Percentiles rank a stretch among this genome's conserved stretches.
Evolutionary conservation across 2,888 invertebrate species (phyloP).

Genomic region (Dynastes maya): DNA sequence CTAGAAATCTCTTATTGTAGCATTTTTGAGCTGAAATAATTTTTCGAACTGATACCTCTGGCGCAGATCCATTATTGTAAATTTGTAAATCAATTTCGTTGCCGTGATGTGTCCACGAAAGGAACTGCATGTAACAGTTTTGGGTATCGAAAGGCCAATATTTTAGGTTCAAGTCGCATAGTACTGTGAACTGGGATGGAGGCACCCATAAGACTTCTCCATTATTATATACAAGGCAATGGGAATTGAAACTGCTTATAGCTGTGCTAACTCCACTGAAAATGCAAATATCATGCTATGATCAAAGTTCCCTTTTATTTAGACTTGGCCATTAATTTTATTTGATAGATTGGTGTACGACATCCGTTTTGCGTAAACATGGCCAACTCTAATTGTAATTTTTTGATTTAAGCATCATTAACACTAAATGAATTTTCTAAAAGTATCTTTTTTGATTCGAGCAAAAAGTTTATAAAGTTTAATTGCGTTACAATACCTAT

Average conservation of each 20-base stretch:
- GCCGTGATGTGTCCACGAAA: conserved; percentile 81
- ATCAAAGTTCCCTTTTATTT: no score
- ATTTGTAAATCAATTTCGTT: conserved; percentile 73
- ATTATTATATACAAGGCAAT: conserved; percentile 71
- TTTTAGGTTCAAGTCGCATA: conserved; percentile 78
- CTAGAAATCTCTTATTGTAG: conserved; percentile 57
- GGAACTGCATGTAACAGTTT: conserved; percentile 78
- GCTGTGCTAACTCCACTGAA: conserved; percentile 75
- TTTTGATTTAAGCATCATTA: no score
- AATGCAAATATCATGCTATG: not conserved
- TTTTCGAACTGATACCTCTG: conserved; percentile 55
- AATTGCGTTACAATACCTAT: conserved; percentile 70
- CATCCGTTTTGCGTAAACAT: no score
- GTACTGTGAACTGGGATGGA: conserved; percentile 78
- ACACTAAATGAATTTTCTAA: no score
- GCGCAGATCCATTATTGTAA: conserved; percentile 58
- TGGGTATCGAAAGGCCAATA: conserved; percentile 87
- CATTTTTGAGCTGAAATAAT: not conserved
- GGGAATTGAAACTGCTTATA: conserved; percentile 75
- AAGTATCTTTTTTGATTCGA: no score
- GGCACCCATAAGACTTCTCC: conserved; percentile 79
- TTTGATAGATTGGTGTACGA: no score
- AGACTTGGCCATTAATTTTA: no score
- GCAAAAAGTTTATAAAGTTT: no score
- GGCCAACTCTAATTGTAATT: no score